These are phyloP conservation scores for Cyprinodon variegatus DNA, from an alignment of 2,113 vertebrate species.

Conservation along the genomic window DNA sequence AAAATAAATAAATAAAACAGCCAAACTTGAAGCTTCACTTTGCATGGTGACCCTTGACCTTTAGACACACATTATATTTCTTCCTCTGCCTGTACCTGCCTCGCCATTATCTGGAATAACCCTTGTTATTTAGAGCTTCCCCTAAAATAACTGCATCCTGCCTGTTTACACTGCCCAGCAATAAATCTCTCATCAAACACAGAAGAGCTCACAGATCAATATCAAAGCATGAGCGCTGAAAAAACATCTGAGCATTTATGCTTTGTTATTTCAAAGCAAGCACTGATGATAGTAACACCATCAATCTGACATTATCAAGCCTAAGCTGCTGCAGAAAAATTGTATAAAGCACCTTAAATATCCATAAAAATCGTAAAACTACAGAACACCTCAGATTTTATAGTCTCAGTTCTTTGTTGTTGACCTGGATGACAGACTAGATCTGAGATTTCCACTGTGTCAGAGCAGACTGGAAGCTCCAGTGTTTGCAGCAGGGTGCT, in stretches of 20 bases:
- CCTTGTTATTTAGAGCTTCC: conserved; percentile 66
- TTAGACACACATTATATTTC: background rate
- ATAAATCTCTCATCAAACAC: conserved; percentile 63
- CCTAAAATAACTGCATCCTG: conserved; percentile 60
- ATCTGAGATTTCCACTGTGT: too few species aligned
- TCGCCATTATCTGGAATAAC: conserved; percentile 31
- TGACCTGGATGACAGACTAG: too few species aligned
- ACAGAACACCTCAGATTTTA: background rate
- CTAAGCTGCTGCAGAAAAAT: background rate
- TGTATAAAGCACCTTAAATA: background rate
- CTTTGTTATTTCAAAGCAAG: background rate
- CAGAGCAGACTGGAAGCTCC: too few species aligned
- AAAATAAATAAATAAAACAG: too few species aligned
- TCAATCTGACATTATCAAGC: background rate
- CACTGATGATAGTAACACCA: background rate
- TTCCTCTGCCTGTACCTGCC: background rate
- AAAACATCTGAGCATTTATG: conserved; percentile 6
- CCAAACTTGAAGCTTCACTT: background rate
- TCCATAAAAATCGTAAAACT: background rate
- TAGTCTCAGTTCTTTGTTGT: too few species aligned
- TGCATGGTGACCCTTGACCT: conserved; percentile 49
- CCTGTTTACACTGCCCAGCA: conserved; percentile 30
- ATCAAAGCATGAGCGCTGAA: conserved; percentile 26
- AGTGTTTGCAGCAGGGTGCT: too few species aligned
- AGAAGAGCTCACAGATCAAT: conserved; percentile 46